Conservation (phyloP, 2,888 invertebrate genomes). For the Lacanobia oleracea region DNA sequence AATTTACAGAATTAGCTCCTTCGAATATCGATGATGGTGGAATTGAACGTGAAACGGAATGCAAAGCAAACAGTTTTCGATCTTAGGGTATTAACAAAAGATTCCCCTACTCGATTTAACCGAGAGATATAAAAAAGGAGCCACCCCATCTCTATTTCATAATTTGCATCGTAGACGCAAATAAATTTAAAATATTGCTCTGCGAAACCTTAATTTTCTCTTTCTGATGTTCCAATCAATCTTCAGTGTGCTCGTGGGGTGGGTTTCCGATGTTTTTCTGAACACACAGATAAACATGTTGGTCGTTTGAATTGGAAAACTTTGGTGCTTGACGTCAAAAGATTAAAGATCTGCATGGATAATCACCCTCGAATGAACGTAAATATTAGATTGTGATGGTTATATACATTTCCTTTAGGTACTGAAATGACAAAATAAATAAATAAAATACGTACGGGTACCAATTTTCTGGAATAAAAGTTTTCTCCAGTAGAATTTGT, state of each 20-base stretch:
- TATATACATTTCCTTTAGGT: neutral
- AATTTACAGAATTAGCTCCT: conserved; percentile 65
- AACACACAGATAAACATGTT: conserved; percentile 62
- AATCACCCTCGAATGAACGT: conserved; percentile 53
- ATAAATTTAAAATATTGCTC: conserved; percentile 89
- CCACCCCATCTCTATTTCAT: conserved; percentile 87
- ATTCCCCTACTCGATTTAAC: conserved; percentile 87
- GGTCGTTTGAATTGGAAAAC: conserved; percentile 60
- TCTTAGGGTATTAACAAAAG: conserved; percentile 80
- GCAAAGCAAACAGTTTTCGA: conserved; percentile 82
- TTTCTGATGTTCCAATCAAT: conserved; percentile 83
- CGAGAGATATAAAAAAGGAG: conserved; percentile 77
- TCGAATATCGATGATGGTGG: conserved; percentile 61
- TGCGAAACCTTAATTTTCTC: conserved; percentile 84
- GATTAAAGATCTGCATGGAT: conserved; percentile 58
- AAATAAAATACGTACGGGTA: neutral
- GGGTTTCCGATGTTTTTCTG: conserved; percentile 57
- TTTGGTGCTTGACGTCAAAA: conserved; percentile 54
- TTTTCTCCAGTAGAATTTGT: neutral
- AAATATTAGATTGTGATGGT: conserved; percentile 23
- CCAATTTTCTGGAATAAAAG: neutral
- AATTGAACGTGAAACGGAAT: conserved; percentile 69
- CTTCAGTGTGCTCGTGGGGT: conserved; percentile 70
- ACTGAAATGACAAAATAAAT: conserved; percentile 12
- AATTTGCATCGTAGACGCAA: conserved; percentile 89